These are phyloP conservation scores for Xestoiulus laeticollis DNA, from an alignment of 2,888 invertebrate genomes.

Conservation along the genomic window DNA sequence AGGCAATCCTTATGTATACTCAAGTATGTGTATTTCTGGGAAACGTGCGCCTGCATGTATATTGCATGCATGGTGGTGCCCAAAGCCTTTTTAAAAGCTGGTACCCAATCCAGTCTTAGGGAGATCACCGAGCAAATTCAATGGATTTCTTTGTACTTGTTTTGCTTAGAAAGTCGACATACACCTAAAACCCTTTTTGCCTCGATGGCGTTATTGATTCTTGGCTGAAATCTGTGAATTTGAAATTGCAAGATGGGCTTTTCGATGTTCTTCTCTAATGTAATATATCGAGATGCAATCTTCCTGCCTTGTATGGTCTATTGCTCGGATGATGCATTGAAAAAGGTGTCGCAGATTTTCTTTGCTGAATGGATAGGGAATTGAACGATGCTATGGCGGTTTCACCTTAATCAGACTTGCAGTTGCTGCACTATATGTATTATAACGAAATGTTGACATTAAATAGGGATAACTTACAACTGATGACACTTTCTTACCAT, in stretches of 20 bases:
- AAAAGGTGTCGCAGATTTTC: not conserved
- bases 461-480: too few species aligned
- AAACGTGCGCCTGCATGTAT: not conserved
- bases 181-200: not conserved
- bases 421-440: not conserved
- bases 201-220: not conserved
- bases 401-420: not conserved
- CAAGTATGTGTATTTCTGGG: not conserved
- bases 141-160: not conserved
- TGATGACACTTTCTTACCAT: not conserved
- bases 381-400: not conserved
- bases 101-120: not conserved
- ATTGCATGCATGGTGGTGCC: not conserved
- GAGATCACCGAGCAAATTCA: not conserved
- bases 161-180: not conserved
- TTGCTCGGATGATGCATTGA: not conserved
- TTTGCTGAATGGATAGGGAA: not conserved
- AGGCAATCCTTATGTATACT: too few species aligned
- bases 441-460: too few species aligned
- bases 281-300: conserved; percentile 4
- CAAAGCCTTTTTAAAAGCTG: not conserved
- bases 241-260: conserved; percentile 4
- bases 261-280: conserved; percentile 4
- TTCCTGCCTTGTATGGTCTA: not conserved
- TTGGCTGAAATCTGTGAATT: conserved; percentile 12